Percentiles rank a stretch among this genome's conserved stretches.
Conservation (phyloP, 2,113 vertebrate genomes). For the Myodes glareolus region DNA sequence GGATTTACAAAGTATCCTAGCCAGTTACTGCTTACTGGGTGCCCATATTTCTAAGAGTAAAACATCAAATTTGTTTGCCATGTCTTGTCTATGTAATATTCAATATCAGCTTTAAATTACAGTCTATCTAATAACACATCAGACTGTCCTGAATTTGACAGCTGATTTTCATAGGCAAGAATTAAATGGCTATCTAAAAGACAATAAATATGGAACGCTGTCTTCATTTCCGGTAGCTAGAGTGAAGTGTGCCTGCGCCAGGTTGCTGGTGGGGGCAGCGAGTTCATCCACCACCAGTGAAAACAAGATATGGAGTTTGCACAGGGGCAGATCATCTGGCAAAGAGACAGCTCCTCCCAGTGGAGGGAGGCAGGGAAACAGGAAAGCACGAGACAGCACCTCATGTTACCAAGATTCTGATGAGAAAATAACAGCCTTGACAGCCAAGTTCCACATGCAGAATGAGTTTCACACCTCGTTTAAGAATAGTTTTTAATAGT, state of each 20-base stretch:
- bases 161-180: slow-evolving; percentile 33
- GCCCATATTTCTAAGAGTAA: not conserved
- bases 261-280: not conserved
- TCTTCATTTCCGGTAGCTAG: not conserved
- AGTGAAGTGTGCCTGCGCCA: not conserved
- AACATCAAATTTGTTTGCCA: slow-evolving; percentile 35
- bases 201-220: not conserved
- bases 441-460: not conserved
- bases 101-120: slow-evolving; percentile 49
- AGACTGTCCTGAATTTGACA: slow-evolving; percentile 26
- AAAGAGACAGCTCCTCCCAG: slow-evolving; percentile 32
- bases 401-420: not conserved
- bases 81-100: slow-evolving; percentile 1
- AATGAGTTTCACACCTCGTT: not conserved
- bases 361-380: not conserved
- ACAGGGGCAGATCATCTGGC: not conserved
- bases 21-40: not conserved
- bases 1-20: slow-evolving; percentile 11
- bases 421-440: not conserved
- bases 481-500: not conserved
- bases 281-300: slow-evolving; percentile 23
- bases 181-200: slow-evolving; percentile 63
- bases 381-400: not conserved
- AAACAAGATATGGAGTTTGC: slow-evolving; percentile 54
- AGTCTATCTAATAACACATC: slow-evolving; percentile 16